Percentiles rank a stretch among this genome's conserved stretches.
phyloP scores from a whole-genome alignment of 2,113 vertebrate genomes.

The Microcebus lehilahytsara region DNA sequence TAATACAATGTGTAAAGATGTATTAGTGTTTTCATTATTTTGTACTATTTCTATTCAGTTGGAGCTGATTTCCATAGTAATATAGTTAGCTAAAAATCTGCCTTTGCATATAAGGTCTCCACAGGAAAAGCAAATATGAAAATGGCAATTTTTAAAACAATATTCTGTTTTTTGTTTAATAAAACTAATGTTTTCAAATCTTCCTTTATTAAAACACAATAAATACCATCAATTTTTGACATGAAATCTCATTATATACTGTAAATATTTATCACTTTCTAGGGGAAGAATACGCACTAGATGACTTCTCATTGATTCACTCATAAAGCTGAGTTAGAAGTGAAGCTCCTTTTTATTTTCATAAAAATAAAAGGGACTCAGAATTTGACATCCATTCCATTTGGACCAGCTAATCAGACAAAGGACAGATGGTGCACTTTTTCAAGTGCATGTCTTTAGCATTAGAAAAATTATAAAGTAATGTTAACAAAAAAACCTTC shows the following conservation, averaged over 20 bases:
- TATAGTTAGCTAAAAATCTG: conserved; percentile 87
- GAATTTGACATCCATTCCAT: conserved; percentile 76
- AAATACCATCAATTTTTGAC: conserved; percentile 89
- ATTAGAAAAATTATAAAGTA: conserved; percentile 63
- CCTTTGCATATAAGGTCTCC: conserved; percentile 86
- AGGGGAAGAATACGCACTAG: conserved; percentile 83
- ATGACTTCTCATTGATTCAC: conserved; percentile 82
- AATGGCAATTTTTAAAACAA: conserved; percentile 86
- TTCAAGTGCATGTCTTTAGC: conserved; percentile 60
- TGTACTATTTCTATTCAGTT: conserved; percentile 84
- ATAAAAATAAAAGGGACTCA: conserved; percentile 79
- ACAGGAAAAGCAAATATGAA: conserved; percentile 87
- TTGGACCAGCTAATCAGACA: conserved; percentile 75
- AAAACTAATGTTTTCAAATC: conserved; percentile 86
- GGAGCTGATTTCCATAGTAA: conserved; percentile 89
- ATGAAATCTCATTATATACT: conserved; percentile 86
- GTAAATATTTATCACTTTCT: conserved; percentile 89
- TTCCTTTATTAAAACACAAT: conserved; percentile 88
- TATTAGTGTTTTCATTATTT: conserved; percentile 89
- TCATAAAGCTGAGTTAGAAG: conserved; percentile 82
- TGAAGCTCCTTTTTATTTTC: conserved; percentile 85
- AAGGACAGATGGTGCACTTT: conserved; percentile 71
- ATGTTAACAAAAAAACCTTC: conserved; percentile 43
- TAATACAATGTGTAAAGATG: conserved; percentile 86
- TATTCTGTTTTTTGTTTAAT: conserved; percentile 85